phyloP scores from a whole-genome alignment of 2,888 invertebrate genomes.

The Pharmacophagus antenor region DNA sequence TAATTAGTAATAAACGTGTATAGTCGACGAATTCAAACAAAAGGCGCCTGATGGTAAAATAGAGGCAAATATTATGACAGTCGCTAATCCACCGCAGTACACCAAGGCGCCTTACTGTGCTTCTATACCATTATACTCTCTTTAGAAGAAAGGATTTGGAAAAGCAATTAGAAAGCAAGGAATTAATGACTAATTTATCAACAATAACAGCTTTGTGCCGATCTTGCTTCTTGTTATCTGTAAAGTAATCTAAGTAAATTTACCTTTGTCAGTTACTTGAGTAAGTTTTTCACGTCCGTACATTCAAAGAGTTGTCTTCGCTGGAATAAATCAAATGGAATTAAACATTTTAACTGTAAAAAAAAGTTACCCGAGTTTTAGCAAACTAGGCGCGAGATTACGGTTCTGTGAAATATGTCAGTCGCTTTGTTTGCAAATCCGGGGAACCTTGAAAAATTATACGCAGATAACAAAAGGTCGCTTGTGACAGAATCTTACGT shows the following conservation, averaged over 20 bases:
- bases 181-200: background rate
- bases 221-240: background rate
- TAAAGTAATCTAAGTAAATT: background rate
- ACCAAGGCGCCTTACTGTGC: background rate
- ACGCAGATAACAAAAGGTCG: conserved; percentile 13
- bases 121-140: background rate
- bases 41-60: background rate
- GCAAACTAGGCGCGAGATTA: conserved; percentile 27
- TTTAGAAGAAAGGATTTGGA: background rate
- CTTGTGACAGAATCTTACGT: conserved; percentile 2
- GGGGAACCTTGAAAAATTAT: conserved; percentile 14
- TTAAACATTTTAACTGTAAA: conserved; percentile 25
- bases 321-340: conserved; percentile 21
- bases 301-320: conserved; percentile 1
- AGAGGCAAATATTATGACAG: background rate
- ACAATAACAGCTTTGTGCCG: background rate
- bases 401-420: conserved; percentile 22
- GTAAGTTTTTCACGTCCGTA: background rate
- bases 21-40: too few species aligned
- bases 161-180: background rate
- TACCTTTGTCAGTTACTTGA: background rate
- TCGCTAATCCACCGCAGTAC: background rate
- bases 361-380: conserved; percentile 5
- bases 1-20: too few species aligned
- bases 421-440: conserved; percentile 27